phyloP scores from a whole-genome alignment of 1,140 invertebrate genomes.

The Drosophila asahinai region DNA sequence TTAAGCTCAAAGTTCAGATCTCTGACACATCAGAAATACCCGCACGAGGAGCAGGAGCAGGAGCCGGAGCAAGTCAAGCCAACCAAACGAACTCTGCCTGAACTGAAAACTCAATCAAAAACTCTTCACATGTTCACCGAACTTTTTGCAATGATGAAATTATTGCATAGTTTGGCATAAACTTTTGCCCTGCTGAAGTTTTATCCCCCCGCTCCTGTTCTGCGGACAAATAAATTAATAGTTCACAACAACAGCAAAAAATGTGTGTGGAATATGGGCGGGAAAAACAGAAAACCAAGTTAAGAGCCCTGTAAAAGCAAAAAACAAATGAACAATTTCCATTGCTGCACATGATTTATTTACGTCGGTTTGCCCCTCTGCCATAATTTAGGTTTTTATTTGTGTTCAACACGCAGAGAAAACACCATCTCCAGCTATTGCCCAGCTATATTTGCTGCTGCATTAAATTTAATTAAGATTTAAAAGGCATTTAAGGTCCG shows the following conservation, averaged over 20 bases:
- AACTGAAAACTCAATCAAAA: constrained; percentile 75
- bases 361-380: constrained; percentile 18
- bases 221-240: constrained; percentile 39
- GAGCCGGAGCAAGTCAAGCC: constrained; percentile 23
- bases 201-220: background rate
- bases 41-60: background rate
- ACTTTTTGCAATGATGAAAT: constrained; percentile 71
- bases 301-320: constrained; percentile 8
- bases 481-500: constrained; percentile 47
- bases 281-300: constrained; percentile 11
- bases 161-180: constrained; percentile 60
- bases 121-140: constrained; percentile 66
- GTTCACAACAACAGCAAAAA: constrained; percentile 6
- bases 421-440: constrained; percentile 20
- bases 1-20: constrained; percentile 19
- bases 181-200: constrained; percentile 17
- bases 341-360: constrained; percentile 41
- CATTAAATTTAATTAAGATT: constrained; percentile 62
- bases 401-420: constrained; percentile 38
- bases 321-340: constrained; percentile 25
- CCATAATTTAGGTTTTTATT: constrained; percentile 47
- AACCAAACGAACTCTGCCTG: constrained; percentile 32
- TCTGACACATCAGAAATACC: constrained; percentile 13
- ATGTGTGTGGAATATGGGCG: constrained; percentile 5
- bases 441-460: constrained; percentile 9